These are phyloP conservation scores for Polyommatus iphigenia DNA, from an alignment of 2,888 invertebrate genomes.

Conservation along the genomic window DNA sequence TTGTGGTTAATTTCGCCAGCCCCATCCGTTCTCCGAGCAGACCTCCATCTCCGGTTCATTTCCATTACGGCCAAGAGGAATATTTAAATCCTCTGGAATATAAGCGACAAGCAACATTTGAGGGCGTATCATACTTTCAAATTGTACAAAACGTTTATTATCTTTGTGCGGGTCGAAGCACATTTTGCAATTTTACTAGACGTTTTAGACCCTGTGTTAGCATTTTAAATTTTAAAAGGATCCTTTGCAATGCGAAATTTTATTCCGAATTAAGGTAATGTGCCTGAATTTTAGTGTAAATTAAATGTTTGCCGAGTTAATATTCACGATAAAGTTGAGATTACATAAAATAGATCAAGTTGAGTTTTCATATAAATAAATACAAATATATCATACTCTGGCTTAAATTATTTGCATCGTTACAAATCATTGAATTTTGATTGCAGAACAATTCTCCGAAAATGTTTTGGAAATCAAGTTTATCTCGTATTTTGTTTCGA, in stretches of 20 bases:
- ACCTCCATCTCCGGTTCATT: slow-evolving; percentile 36
- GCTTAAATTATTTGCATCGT: neutral
- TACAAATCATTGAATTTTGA: neutral
- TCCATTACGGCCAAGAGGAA: slow-evolving; percentile 36
- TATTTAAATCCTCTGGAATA: slow-evolving; percentile 33
- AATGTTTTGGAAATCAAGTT: neutral
- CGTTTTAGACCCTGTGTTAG: slow-evolving; percentile 3
- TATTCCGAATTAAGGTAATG: neutral
- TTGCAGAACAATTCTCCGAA: neutral
- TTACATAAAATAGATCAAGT: too few relatives aligned
- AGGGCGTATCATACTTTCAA: slow-evolving; percentile 20
- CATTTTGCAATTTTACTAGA: slow-evolving; percentile 15
- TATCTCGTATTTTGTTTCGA: neutral
- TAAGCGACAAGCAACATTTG: slow-evolving; percentile 21
- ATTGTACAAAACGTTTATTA: slow-evolving; percentile 25
- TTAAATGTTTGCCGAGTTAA: neutral
- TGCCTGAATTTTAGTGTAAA: neutral
- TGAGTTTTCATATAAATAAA: too few relatives aligned
- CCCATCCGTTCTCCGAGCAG: slow-evolving; percentile 33
- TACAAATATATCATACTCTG: too few relatives aligned
- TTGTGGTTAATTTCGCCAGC: slow-evolving; percentile 34
- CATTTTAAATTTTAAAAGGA: neutral
- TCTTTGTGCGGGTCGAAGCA: slow-evolving; percentile 10
- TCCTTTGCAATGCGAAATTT: neutral
- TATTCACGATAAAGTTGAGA: too few relatives aligned